Evolutionary conservation across 2,888 invertebrate genomes (phyloP).

Genomic region (Sphecodes monilicornis): DNA sequence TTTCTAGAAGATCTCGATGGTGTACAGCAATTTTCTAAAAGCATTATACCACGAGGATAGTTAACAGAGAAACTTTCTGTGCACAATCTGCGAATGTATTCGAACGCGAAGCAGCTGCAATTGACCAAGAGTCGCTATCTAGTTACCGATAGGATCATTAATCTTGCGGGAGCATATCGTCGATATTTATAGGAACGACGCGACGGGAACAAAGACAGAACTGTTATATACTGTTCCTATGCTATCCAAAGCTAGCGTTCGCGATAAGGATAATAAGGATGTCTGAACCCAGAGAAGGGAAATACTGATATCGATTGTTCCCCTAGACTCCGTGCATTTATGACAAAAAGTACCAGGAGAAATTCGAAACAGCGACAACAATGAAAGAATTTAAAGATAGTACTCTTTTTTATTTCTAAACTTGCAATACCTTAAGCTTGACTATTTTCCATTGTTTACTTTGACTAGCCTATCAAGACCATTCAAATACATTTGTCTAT

Average conservation of each 20-base stretch:
- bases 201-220: constrained; percentile 4
- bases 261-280: constrained; percentile 11
- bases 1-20: no score
- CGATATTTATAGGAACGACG: constrained; percentile 14
- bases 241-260: neutral
- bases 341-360: neutral
- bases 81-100: neutral
- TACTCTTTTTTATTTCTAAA: no score
- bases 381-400: no score
- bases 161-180: constrained; percentile 8
- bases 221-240: neutral
- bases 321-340: neutral
- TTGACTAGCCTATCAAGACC: no score
- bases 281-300: neutral
- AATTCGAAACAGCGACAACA: neutral
- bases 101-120: neutral
- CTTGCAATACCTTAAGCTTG: no score
- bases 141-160: constrained; percentile 15
- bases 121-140: constrained; percentile 11
- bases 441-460: neutral
- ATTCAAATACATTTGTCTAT: no score
- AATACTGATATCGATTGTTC: neutral
- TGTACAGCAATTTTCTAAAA: neutral
- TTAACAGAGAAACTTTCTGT: neutral
- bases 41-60: neutral